phyloP scores from a whole-genome alignment of 2,888 invertebrate genomes.

The Cordilura impudica region DNA sequence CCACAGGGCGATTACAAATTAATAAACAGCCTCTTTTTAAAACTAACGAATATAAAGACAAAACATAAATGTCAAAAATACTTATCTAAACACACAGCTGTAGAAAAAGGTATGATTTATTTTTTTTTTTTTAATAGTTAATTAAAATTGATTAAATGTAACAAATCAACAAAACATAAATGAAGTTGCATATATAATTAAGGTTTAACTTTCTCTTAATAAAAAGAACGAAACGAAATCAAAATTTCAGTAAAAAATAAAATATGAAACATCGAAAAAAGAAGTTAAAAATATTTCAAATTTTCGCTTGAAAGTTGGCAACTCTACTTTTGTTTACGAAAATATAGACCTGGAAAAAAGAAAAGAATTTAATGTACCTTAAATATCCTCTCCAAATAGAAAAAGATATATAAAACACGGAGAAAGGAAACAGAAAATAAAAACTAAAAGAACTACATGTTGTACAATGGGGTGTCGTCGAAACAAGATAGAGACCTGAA shows the following conservation, averaged over 20 bases:
- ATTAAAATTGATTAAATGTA: too few species aligned
- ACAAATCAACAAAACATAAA: too few species aligned
- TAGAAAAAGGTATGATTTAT: too few species aligned
- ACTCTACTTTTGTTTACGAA: slow-evolving; percentile 53
- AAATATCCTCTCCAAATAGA: slow-evolving; percentile 19
- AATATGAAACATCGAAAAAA: neutral
- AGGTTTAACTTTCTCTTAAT: too few species aligned
- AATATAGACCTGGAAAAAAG: slow-evolving; percentile 21
- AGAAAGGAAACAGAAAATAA: slow-evolving; percentile 41
- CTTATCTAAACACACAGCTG: too few species aligned
- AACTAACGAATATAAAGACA: neutral
- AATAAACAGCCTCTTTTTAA: too few species aligned
- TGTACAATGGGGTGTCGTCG: slow-evolving; percentile 59
- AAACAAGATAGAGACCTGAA: slow-evolving; percentile 52
- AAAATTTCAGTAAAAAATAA: too few species aligned
- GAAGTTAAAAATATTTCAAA: neutral
- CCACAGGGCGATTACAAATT: too few species aligned
- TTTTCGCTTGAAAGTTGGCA: slow-evolving; percentile 1
- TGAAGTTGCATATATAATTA: too few species aligned
- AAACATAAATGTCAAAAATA: slow-evolving; percentile 1
- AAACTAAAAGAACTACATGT: slow-evolving; percentile 50
- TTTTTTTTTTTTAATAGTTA: too few species aligned
- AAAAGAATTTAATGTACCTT: slow-evolving; percentile 10
- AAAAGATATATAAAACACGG: slow-evolving; percentile 15
- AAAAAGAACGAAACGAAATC: too few species aligned